Base-by-base conservation (phyloP, 2,113 vertebrate species). In the Gallinago media region DNA sequence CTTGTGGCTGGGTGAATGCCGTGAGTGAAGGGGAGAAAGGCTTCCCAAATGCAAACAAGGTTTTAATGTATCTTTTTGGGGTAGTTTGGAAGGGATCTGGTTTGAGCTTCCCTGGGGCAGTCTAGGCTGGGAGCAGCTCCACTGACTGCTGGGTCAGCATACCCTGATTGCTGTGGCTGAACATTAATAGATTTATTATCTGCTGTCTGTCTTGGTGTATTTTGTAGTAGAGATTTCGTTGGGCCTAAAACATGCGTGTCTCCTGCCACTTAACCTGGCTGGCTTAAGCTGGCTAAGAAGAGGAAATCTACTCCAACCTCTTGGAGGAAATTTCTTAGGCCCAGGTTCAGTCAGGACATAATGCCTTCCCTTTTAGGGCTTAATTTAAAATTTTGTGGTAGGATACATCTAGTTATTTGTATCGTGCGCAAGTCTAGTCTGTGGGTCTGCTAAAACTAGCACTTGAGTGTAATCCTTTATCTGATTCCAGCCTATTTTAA, bases 391-490 rank as follows among this genome's bases (percentile, higher is more conserved):
- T 70, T 40, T 7, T 31, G 21, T 22, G 3, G 8, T 68, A 26
- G 80, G 90, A 81, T 49, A 4, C 11, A 10, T 54, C n/a, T 58
- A 26, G 13, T n/a, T 83, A 38, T 50, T 44, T 77, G 46, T 66
- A 66, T 38, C 8, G 6, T 1, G 6, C 20, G 4, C 11, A 29
- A 54, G 74, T 40, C 34, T 49, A 68, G 19, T 46, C 52, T 61
- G 31, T 0, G 0, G 34, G 20, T 84, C 14, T 34, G 31, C 61
- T 85, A 23, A 84, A 67, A 49, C 20, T 32, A 40, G 12, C 4
- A 4, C 81, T 74, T 87, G 42, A 27, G 23, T 87, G 68, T 74
- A 12, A 21, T 78, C 13, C 22, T 77, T 75, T 78, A 26, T 88
- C 76, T 19, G 23, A 50, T 44, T 56, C 31, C 18, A 88, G 34